Percentiles rank a stretch among this genome's conserved stretches.
Evolutionary conservation across 2,888 invertebrate species (phyloP).

Genomic region (Belgica antarctica): DNA sequence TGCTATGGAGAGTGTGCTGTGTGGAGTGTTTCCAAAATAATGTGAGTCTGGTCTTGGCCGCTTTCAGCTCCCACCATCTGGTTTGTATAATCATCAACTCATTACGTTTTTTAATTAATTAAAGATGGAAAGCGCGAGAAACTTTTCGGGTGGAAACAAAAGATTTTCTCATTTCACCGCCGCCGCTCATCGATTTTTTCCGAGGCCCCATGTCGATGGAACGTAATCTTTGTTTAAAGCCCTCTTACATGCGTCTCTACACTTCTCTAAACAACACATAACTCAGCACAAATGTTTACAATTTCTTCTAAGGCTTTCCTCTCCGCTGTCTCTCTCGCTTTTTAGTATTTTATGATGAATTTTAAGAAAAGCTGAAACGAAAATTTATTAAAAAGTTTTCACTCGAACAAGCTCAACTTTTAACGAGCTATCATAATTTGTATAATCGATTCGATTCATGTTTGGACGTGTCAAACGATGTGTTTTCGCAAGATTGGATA

Average conservation of each 20-base stretch:
- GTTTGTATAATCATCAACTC: constrained; percentile 40
- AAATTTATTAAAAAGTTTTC: background rate
- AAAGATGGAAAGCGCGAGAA: constrained; percentile 27
- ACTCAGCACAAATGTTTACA: constrained; percentile 39
- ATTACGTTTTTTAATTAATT: constrained; percentile 43
- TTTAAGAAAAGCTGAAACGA: background rate
- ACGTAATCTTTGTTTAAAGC: background rate
- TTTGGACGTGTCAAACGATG: too few species aligned
- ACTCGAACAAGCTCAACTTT: too few species aligned
- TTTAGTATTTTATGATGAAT: background rate
- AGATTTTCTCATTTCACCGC: background rate
- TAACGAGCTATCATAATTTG: too few species aligned
- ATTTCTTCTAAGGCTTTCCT: background rate
- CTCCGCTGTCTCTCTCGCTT: background rate
- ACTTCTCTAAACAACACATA: constrained; percentile 38
- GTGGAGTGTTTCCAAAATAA: constrained; percentile 28
- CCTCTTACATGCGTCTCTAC: constrained; percentile 12
- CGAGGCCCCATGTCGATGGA: background rate
- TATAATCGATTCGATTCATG: too few species aligned
- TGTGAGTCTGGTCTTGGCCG: constrained; percentile 1
- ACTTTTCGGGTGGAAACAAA: constrained; percentile 14
- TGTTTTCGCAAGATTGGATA: too few species aligned
- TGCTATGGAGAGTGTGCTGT: constrained; percentile 11
- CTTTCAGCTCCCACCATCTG: constrained; percentile 24
- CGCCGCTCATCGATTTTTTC: constrained; percentile 13